Evolutionary conservation across 1,140 invertebrate genomes (phyloP).

Genomic region (Heterodera schachtii): DNA sequence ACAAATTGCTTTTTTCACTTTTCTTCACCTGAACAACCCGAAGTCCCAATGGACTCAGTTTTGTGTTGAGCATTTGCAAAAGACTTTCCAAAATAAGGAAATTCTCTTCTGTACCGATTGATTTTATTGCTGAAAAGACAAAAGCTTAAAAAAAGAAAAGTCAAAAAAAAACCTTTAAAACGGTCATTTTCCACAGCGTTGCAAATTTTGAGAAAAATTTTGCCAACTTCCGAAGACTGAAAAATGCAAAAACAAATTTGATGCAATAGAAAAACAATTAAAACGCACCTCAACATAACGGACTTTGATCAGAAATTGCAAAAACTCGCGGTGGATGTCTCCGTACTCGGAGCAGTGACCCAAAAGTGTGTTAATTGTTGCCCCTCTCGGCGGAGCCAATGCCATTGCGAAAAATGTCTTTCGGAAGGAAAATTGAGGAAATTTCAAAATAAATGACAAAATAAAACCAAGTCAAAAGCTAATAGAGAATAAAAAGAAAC

Average conservation of each 20-base stretch:
- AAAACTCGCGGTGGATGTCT: slow-evolving; percentile 13
- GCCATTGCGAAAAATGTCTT: not conserved
- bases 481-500: not conserved
- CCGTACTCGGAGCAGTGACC: not conserved
- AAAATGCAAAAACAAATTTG: not conserved
- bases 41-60: slow-evolving; percentile 18
- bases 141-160: not conserved
- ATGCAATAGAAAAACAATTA: not conserved
- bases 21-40: slow-evolving; percentile 4
- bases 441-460: too few relatives aligned
- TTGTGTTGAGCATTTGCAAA: slow-evolving; percentile 16
- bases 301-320: slow-evolving; percentile 23
- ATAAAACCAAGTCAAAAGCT: not conserved
- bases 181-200: slow-evolving; percentile 1
- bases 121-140: slow-evolving; percentile 9
- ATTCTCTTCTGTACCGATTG: slow-evolving; percentile 5
- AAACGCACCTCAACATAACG: slow-evolving; percentile 19
- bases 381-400: not conserved
- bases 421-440: too few relatives aligned
- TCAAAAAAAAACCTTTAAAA: slow-evolving; percentile 10
- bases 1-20: not conserved
- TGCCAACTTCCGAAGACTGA: slow-evolving; percentile 9
- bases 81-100: slow-evolving; percentile 11
- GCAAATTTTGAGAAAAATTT: slow-evolving; percentile 32
- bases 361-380: not conserved